Evolutionary conservation across 2,113 vertebrate species (phyloP), one percentile per base, ranked within the genome.

Genomic region (Acanthochromis polyacanthus): DNA sequence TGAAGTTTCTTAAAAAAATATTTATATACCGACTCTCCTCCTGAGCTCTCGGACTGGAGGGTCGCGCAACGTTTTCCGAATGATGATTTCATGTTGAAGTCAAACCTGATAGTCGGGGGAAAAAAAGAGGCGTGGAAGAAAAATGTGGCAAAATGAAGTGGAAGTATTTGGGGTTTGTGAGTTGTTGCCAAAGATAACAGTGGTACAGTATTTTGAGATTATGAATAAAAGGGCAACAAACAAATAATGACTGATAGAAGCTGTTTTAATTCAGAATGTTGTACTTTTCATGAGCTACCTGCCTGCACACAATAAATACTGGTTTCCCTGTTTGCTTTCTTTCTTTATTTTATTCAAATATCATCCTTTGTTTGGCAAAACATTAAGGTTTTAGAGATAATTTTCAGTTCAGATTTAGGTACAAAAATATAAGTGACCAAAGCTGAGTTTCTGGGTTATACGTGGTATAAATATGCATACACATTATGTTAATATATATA

Each of bases 21-120:
- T 82, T 83, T 77, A 77, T 75, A 69, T 36, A 30, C 61, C 12
- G 58, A 83, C 50, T 59, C 50, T 15, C 28, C 43, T 46, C 66
- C 11, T 17, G 52, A 72, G 32, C 62, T 72, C 61, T 53, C 28
- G 43, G 46, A 64, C 22, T 15, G 22, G 53, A 70, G 51, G 55
- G 40, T 55, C 22, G 10, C 7, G 25, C n/a, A 4, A 63, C n/a
- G 50, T 23, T 64, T 71, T 28, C 16, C 19, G 3, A 61, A 15
- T 61, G 66, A 59, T 67, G 85, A 88, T 89, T 91, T 89, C 73
- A 86, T 66, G 83, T 80, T 88, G 85, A 85, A 88, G 83, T 91
- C 79, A 36, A 50, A 70, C n/a, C 45, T 17, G 57, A 68, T 25
- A 28, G 12, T 32, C 5, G 17, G 16, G 17, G 16, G 57, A 46